Percentiles rank a stretch among this genome's conserved stretches.
These are phyloP conservation scores for Willowsia nigromaculata DNA, from an alignment of 2,888 invertebrate genomes.

Conservation along the genomic window DNA sequence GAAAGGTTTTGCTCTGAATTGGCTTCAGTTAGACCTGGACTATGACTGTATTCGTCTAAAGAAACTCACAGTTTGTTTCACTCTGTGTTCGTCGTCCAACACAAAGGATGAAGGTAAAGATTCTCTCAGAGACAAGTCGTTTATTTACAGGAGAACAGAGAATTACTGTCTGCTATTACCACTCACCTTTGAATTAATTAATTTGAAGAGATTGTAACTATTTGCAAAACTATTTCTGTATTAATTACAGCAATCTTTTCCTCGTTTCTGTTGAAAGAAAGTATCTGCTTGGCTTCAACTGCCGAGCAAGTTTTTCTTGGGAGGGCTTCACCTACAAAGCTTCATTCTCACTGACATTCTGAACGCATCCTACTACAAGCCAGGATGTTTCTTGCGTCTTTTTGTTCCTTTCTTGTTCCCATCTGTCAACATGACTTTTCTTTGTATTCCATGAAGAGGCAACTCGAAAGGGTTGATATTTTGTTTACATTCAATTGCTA, in stretches of 20 bases:
- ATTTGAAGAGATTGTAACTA: constrained; percentile 62
- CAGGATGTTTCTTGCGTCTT: neutral
- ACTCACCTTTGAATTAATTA: constrained; percentile 66
- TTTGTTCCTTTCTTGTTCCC: neutral
- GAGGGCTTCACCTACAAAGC: neutral
- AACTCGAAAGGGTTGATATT: neutral
- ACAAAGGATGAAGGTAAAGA: neutral
- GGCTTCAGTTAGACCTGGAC: neutral
- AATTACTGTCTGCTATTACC: neutral
- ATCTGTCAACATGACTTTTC: neutral
- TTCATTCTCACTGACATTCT: neutral
- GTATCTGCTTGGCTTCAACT: neutral
- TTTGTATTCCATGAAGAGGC: neutral
- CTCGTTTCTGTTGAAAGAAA: neutral
- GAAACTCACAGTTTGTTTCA: neutral
- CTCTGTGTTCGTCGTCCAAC: neutral
- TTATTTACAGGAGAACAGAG: neutral
- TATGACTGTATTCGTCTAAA: neutral
- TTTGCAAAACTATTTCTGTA: constrained; percentile 68
- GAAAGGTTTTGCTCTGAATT: constrained; percentile 1
- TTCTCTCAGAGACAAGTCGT: constrained; percentile 4
- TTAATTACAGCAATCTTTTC: constrained; percentile 52
- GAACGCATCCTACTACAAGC: neutral
- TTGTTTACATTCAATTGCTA: no score
- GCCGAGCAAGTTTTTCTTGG: constrained; percentile 1